phyloP scores from a whole-genome alignment of 2,113 vertebrate species.

The Toxotes chatareus region DNA sequence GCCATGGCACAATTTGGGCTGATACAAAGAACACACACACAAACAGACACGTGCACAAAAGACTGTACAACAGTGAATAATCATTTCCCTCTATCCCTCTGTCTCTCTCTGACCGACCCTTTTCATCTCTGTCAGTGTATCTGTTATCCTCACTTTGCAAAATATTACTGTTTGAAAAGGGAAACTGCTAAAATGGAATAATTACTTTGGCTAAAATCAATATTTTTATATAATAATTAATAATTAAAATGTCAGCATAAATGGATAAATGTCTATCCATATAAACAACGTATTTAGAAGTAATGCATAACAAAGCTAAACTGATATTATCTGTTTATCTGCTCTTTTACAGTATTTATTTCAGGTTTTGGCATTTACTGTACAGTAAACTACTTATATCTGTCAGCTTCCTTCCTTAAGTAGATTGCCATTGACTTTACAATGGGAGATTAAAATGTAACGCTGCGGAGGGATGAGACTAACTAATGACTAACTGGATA shows the following conservation, averaged over 20 bases:
- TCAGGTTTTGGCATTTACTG: slow-evolving; percentile 17
- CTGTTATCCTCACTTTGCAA: too few species aligned
- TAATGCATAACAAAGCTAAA: background rate
- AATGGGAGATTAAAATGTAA: slow-evolving; percentile 31
- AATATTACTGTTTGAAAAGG: background rate
- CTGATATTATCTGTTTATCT: background rate
- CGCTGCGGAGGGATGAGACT: background rate
- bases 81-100: too few species aligned
- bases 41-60: too few species aligned
- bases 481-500: slow-evolving; percentile 12
- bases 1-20: too few species aligned
- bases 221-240: background rate
- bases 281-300: background rate
- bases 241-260: background rate
- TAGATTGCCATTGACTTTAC: slow-evolving; percentile 8
- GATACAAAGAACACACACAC: too few species aligned
- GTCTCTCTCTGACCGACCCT: too few species aligned
- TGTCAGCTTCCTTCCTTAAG: background rate
- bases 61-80: too few species aligned
- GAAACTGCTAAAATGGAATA: background rate
- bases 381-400: background rate
- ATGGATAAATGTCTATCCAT: background rate
- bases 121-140: too few species aligned
- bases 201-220: background rate
- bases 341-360: background rate